phyloP scores from a whole-genome alignment of 2,888 invertebrate species.

The Calameuta idolon region DNA sequence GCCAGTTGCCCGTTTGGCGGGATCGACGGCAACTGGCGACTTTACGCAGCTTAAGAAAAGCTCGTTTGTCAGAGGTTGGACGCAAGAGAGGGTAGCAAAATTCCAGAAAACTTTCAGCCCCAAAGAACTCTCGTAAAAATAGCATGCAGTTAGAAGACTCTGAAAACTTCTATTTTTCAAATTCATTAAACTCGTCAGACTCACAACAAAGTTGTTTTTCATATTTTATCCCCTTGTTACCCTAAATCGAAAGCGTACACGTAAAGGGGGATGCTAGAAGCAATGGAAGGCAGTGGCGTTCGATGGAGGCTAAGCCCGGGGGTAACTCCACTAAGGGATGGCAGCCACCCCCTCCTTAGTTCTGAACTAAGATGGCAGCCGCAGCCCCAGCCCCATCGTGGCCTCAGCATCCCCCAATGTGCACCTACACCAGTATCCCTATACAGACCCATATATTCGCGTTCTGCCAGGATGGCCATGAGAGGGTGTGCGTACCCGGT shows the following conservation, averaged over 20 bases:
- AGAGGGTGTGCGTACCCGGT: not conserved
- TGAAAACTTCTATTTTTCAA: not conserved
- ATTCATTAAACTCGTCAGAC: not conserved
- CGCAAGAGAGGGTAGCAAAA: not conserved
- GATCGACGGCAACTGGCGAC: not conserved
- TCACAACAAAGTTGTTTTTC: not conserved
- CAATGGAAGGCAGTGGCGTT: conserved; percentile 7
- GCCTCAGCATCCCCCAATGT: conserved; percentile 18
- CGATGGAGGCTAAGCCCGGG: conserved; percentile 33
- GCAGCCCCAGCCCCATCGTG: conserved; percentile 22
- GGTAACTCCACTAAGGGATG: conserved; percentile 40
- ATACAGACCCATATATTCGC: conserved; percentile 1
- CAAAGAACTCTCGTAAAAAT: not conserved
- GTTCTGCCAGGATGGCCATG: not conserved
- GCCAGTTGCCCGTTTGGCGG: not conserved
- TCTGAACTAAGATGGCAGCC: conserved; percentile 65
- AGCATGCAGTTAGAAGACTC: not conserved
- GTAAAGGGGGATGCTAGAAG: not conserved
- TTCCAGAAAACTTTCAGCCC: not conserved
- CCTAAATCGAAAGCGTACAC: not conserved
- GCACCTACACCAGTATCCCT: not conserved
- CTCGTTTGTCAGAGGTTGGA: not conserved
- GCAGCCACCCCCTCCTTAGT: conserved; percentile 61
- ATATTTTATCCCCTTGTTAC: not conserved
- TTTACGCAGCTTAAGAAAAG: not conserved